Evolutionary conservation across 1,140 invertebrate genomes (phyloP).

Genomic region (Goniozus legneri): DNA sequence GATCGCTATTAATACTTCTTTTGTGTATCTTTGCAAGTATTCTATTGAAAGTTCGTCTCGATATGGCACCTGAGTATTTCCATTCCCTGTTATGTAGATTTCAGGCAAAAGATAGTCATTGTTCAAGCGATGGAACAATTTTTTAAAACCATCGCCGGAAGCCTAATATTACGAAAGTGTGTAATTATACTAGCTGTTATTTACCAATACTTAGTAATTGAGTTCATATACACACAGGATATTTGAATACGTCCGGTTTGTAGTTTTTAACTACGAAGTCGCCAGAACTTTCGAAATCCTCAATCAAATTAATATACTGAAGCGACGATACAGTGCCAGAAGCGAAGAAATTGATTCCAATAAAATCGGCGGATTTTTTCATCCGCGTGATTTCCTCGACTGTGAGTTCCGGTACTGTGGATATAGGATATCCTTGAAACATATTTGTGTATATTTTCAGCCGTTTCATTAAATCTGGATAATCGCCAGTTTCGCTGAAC

Average conservation of each 20-base stretch:
- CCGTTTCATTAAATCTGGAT: conserved; percentile 54
- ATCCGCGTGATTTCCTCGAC: conserved; percentile 48
- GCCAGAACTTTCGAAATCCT: no score
- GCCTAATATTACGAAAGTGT: no score
- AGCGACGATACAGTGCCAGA: conserved; percentile 17
- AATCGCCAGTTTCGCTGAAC: conserved; percentile 53
- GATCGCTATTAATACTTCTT: conserved; percentile 16
- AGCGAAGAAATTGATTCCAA: conserved; percentile 49
- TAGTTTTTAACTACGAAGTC: no score
- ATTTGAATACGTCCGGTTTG: no score
- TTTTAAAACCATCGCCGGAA: conserved; percentile 47
- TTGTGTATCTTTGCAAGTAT: conserved; percentile 46
- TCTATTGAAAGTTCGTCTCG: no score
- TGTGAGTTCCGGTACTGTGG: conserved; percentile 55
- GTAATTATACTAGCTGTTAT: no score
- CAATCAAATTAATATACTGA: no score
- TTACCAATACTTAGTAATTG: no score
- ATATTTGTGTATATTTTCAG: conserved; percentile 47
- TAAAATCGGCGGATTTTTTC: conserved; percentile 43
- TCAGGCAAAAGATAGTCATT: conserved; percentile 46
- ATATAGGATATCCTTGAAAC: conserved; percentile 43
- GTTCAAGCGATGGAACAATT: conserved; percentile 50
- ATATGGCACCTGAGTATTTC: no score
- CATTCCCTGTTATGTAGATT: conserved; percentile 59
- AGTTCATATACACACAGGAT: no score